Percentiles rank a stretch among this genome's conserved stretches.
Conservation (phyloP, 2,113 vertebrate genomes). For the Pogonocichla stellata region DNA sequence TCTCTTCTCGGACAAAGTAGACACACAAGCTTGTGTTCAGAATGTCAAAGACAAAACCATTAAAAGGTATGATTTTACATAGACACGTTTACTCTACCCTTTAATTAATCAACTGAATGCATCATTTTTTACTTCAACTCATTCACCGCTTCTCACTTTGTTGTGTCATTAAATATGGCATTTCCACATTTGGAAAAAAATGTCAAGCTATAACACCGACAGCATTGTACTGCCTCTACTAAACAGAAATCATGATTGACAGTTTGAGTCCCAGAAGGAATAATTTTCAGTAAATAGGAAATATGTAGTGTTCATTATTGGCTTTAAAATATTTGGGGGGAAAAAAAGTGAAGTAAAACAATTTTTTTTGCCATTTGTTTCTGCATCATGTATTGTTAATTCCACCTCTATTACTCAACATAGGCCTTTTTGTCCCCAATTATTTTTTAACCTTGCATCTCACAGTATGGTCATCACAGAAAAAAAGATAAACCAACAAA, state of each 20-base stretch:
- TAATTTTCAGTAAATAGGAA: conserved; percentile 39
- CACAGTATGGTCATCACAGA: neutral
- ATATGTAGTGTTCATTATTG: neutral
- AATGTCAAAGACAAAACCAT: neutral
- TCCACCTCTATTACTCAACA: neutral
- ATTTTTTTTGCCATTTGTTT: neutral
- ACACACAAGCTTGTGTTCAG: neutral
- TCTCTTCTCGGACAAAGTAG: neutral
- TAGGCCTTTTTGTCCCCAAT: neutral
- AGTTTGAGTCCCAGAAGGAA: conserved; percentile 1
- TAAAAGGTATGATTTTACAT: neutral
- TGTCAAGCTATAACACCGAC: neutral
- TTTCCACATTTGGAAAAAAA: conserved; percentile 36
- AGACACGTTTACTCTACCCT: neutral
- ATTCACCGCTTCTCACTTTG: conserved; percentile 8
- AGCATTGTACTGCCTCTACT: neutral
- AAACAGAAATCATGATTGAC: conserved; percentile 35
- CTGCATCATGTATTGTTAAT: neutral
- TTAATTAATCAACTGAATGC: conserved; percentile 35
- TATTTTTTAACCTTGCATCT: neutral
- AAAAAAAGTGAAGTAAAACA: neutral
- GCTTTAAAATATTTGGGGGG: neutral
- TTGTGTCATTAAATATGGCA: conserved; percentile 60
- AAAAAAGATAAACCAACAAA: neutral
- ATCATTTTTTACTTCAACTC: conserved; percentile 17